Evolutionary conservation across 2,113 vertebrate species (phyloP).

Genomic region (Climacteris rufus): DNA sequence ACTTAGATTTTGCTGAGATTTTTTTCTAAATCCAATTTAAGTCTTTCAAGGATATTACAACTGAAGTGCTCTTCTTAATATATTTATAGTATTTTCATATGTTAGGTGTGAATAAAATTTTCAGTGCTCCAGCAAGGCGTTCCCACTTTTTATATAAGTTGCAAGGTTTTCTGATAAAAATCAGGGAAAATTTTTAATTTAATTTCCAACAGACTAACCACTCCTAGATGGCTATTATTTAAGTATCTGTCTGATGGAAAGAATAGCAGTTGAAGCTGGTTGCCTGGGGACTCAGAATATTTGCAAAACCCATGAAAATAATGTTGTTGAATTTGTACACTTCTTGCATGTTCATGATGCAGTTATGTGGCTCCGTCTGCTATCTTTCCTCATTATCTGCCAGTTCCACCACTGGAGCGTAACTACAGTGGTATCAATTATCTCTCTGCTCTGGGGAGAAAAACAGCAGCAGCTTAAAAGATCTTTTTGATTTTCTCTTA

Average conservation of each 20-base stretch:
- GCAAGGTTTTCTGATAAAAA: not conserved
- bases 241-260: not conserved
- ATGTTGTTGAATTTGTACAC: not conserved
- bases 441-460: not conserved
- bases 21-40: not conserved
- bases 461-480: not conserved
- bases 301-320: not conserved
- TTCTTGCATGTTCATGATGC: not conserved
- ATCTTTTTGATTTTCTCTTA: not conserved
- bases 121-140: not conserved
- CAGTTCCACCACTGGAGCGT: not conserved
- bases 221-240: not conserved
- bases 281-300: not conserved
- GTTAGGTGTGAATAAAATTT: not conserved
- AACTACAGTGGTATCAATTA: conserved; percentile 19
- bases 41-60: not conserved
- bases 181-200: not conserved
- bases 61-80: not conserved
- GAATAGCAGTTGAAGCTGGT: not conserved
- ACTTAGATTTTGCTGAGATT: not conserved
- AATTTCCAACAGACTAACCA: not conserved
- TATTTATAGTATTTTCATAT: not conserved
- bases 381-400: conserved; percentile 12
- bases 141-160: not conserved
- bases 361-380: not conserved